Conservation (phyloP, 2,797 vertebrate genomes). For the Scolopax bukidnonensis region DNA sequence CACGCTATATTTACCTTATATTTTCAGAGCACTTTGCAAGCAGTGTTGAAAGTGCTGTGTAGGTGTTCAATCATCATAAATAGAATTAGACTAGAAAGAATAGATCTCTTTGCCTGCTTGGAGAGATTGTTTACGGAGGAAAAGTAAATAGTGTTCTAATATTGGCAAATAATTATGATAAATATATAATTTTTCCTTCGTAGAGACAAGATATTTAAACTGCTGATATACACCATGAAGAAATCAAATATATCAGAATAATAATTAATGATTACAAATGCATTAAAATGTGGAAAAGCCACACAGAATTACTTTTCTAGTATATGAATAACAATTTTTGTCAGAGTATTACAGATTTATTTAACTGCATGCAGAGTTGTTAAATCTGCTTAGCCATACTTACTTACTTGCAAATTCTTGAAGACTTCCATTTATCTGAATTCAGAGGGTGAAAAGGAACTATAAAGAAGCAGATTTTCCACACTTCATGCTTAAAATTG, state of each 20-base stretch:
- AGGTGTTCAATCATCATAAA: neutral
- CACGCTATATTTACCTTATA: neutral
- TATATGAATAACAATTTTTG: neutral
- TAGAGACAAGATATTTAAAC: neutral
- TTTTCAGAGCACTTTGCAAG: neutral
- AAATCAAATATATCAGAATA: neutral
- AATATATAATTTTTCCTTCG: neutral
- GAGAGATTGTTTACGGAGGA: neutral
- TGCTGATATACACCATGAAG: neutral
- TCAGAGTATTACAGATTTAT: neutral
- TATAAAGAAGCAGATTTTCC: constrained; percentile 6
- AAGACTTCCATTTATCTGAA: constrained; percentile 20
- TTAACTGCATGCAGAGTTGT: neutral
- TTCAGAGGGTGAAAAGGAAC: constrained; percentile 41
- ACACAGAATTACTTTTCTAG: neutral
- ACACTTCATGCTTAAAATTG: neutral
- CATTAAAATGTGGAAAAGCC: neutral
- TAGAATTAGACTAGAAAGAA: neutral
- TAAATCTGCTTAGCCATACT: constrained; percentile 15
- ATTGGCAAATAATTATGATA: neutral
- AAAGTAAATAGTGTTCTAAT: neutral
- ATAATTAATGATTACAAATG: neutral
- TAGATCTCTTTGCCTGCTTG: neutral
- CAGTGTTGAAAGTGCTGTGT: neutral
- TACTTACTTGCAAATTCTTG: constrained; percentile 28